Conservation (phyloP, 2,113 vertebrate genomes). For the Pluvianellus socialis region DNA sequence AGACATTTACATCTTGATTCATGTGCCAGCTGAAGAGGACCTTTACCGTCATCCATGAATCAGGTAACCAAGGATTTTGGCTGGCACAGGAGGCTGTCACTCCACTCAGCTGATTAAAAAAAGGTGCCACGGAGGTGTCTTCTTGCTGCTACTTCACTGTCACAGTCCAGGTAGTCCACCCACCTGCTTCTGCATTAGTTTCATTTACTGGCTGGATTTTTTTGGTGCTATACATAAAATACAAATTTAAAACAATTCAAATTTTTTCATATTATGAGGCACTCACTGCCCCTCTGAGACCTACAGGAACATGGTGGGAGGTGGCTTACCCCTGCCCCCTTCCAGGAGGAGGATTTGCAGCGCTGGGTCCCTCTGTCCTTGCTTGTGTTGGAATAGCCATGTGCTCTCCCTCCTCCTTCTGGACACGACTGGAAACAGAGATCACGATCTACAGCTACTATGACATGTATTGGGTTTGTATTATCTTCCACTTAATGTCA, state of each 20-base stretch:
- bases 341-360: neutral
- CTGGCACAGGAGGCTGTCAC: neutral
- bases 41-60: neutral
- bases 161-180: too few species aligned
- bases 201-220: neutral
- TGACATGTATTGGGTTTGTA: neutral
- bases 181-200: neutral
- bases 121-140: neutral
- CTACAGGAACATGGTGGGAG: neutral
- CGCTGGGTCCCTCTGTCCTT: neutral
- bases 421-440: rapidly evolving
- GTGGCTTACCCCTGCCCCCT: neutral
- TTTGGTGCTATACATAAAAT: neutral
- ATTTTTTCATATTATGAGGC: neutral
- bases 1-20: neutral
- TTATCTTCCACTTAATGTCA: neutral
- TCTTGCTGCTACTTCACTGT: too few species aligned
- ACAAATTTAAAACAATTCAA: neutral
- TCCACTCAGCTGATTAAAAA: neutral
- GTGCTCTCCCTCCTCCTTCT: neutral
- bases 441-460: neutral
- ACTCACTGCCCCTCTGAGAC: neutral
- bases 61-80: neutral
- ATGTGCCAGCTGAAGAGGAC: neutral
- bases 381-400: neutral